Conservation (phyloP, 2,888 invertebrate species). For the Lutraria lutraria region DNA sequence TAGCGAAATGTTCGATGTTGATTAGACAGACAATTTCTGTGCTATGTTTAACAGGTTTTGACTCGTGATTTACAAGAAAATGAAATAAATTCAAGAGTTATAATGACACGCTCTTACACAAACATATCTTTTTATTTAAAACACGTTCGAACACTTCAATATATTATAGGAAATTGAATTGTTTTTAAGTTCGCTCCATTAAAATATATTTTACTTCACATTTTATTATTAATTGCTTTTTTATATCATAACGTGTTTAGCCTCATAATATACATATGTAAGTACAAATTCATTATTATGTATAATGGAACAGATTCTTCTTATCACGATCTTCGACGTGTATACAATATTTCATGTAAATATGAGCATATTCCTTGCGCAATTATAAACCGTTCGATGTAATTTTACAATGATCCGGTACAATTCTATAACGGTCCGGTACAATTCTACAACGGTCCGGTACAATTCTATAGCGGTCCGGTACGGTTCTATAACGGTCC, state of each 20-base stretch:
- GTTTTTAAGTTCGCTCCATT: conserved; percentile 8
- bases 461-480: too few relatives aligned
- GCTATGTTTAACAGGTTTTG: conserved; percentile 24
- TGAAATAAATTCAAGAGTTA: conserved; percentile 35
- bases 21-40: background rate
- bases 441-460: too few relatives aligned
- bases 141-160: conserved; percentile 48
- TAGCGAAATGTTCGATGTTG: background rate
- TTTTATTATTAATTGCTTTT: background rate
- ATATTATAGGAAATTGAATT: conserved; percentile 39
- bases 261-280: background rate
- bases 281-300: background rate
- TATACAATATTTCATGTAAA: too few relatives aligned
- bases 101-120: conserved; percentile 22
- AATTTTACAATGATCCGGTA: too few relatives aligned
- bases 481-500: too few relatives aligned
- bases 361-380: too few relatives aligned
- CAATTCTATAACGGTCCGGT: too few relatives aligned
- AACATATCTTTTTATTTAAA: conserved; percentile 35
- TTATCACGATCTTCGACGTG: background rate
- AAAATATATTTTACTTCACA: background rate
- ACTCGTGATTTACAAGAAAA: conserved; percentile 40
- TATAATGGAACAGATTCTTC: background rate
- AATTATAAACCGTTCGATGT: too few relatives aligned
- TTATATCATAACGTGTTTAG: background rate